These are phyloP conservation scores for Zosterops japonicus DNA, from an alignment of 2,113 vertebrate genomes.

Conservation along the genomic window DNA sequence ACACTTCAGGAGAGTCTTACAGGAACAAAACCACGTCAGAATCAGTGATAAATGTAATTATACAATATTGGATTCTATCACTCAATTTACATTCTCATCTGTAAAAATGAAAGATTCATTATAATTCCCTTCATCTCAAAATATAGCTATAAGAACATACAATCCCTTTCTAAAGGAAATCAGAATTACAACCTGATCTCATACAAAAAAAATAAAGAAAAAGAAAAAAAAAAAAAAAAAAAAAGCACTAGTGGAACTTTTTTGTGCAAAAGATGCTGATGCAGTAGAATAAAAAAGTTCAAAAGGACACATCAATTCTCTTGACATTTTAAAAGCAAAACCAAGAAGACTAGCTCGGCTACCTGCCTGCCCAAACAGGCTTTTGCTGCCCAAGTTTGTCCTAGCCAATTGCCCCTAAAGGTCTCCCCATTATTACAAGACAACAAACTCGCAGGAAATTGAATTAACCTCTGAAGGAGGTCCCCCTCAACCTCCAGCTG, in stretches of 20 bases:
- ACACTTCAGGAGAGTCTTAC: background rate
- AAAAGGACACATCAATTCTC: background rate
- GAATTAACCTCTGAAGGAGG: background rate
- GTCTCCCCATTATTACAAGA: background rate
- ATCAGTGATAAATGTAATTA: constrained; percentile 15
- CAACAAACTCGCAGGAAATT: background rate
- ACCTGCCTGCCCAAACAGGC: background rate
- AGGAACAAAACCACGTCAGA: background rate
- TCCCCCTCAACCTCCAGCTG: background rate
- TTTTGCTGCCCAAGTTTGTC: background rate
- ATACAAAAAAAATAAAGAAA: background rate
- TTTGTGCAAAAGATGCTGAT: background rate
- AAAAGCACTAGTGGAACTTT: background rate
- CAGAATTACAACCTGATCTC: background rate
- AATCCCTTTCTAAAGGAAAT: constrained; percentile 11
- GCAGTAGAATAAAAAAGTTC: background rate
- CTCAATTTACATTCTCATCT: constrained; percentile 5
- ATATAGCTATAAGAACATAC: background rate
- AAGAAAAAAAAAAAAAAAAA: background rate
- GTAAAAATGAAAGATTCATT: background rate
- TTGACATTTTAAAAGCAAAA: background rate
- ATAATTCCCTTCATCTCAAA: background rate
- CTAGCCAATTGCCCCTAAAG: background rate
- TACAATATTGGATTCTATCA: constrained; percentile 9
- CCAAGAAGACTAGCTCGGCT: background rate